These are phyloP conservation scores for Steinernema carpocapsae DNA, from an alignment of 2,888 invertebrate genomes.

Conservation along the genomic window DNA sequence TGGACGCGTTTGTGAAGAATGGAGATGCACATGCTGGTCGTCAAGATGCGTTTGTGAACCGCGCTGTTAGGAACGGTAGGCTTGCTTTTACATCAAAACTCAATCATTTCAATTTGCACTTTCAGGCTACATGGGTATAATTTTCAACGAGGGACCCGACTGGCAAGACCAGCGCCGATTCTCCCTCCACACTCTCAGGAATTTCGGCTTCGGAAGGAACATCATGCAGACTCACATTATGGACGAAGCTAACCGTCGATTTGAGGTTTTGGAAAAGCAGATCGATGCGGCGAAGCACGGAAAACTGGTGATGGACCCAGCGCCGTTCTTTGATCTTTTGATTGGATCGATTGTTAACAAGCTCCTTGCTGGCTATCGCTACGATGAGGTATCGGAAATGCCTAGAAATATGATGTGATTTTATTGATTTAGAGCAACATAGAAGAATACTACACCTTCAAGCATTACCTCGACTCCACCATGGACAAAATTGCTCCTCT, in stretches of 20 bases:
- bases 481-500: background rate
- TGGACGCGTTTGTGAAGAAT: background rate
- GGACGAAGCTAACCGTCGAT: background rate
- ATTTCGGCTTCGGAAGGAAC: background rate
- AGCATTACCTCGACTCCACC: background rate
- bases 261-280: background rate
- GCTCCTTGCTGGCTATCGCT: conserved; percentile 44
- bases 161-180: background rate
- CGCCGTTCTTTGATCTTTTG: conserved; percentile 42
- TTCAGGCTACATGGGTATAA: background rate
- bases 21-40: background rate
- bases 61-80: no score
- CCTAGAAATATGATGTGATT: conserved; percentile 14
- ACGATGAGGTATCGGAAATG: conserved; percentile 44
- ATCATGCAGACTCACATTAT: background rate
- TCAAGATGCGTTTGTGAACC: background rate
- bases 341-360: conserved; percentile 51
- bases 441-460: background rate
- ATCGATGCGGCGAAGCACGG: background rate
- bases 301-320: background rate
- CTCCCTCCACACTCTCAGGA: background rate
- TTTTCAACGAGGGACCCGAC: background rate
- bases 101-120: background rate
- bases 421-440: conserved; percentile 17
- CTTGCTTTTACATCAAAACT: no score